Evolutionary conservation across 1,140 invertebrate species (phyloP), one percentile per base, ranked within the genome.

Genomic region (Drusus annulatus): DNA sequence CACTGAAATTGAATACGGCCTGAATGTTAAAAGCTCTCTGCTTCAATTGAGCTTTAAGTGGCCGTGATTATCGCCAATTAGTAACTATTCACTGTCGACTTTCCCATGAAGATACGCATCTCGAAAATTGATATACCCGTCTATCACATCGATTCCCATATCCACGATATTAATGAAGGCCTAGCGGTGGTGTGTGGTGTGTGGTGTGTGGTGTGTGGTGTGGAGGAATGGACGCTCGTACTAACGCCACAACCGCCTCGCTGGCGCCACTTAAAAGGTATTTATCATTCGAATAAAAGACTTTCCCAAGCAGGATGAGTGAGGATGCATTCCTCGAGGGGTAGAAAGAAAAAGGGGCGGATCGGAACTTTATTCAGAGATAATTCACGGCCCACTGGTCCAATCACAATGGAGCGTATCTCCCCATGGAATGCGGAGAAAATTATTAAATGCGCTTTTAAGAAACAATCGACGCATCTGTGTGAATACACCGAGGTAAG

Each of bases 301-400:
- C 71, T 76, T 79, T 81, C 80, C 77, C 80, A 79, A 75, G 77
- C 75, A 56, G 36, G 58, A 36, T 21, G 63, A 15, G 79, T 21
- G 15, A 76, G 79, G 45, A 69, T 63, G 50, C 58, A 68, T 62
- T 80, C 80, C 54, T 58, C 21, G 52, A 17, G 76, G 69, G 76
- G 73, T n/a, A 31, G n/a, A 63, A 51, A 80, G 71, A 79, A 81
- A 81, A 76, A 62, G 65, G 54, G 80, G 80, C 76, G 77, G 80
- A 10, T 19, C 69, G 15, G 71, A 13, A 28, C 71, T 76, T 78
- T 81, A 78, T 81, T 68, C 69, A 63, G 19, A 54, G 65, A 75
- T 81, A 75, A 81, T 79, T 78, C 80, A 81, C 76, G 80, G 80
- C 19, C 69, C 63, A 78, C 80, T 81, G 56, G 62, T 65, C 68